Evolutionary conservation across 2,888 invertebrate species (phyloP), one percentile per base, ranked within the genome.

Genomic region (Gari tellinella): DNA sequence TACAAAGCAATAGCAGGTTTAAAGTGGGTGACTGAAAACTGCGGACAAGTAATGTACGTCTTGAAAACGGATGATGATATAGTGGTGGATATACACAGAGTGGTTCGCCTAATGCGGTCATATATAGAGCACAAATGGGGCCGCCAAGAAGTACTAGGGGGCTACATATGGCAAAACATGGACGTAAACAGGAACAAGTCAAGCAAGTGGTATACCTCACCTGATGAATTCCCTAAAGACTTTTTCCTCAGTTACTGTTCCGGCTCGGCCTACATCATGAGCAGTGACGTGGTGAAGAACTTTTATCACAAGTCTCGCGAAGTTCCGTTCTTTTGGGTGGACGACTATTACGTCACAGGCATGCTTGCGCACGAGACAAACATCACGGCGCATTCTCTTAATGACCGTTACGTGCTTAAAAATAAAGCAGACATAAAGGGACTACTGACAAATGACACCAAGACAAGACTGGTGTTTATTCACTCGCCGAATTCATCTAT

Each of bases 281-380:
- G 95, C 61, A 94, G 95, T 0, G 92, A 93, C 75, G 94, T 95
- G 1, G 95, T 95, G 0, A 88, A 89, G 21, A 92, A 92, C 37
- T 88, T 97, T 48, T 93, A 94, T 25, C 87, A 93, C 1, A 93
- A 93, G 55, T 95, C 95, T 0, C 94, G 94, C 84, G 92, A 90
- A 14, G 92, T 94, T 15, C 93, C 94, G 19, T 96, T 95, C 84
- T 97, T 97, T 92, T 98, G 97, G 97, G 96, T 97, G 70, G 97
- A 98, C 88, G 97, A 98, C 90, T 95, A 96, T 51, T 95, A 95
- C 90, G 92, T 97, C 0, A 97, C 97, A 0, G 97, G 97, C 0
- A 93, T 96, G 60, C 92, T 97, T 15, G 87, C 89, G 1, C 74
- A 84, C 38, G 81, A 72, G 23, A 61, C 88, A 26, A 80, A 82